Evolutionary conservation across 2,113 vertebrate species (phyloP), one percentile per base, ranked within the genome.

Genomic region (Struthio camelus): DNA sequence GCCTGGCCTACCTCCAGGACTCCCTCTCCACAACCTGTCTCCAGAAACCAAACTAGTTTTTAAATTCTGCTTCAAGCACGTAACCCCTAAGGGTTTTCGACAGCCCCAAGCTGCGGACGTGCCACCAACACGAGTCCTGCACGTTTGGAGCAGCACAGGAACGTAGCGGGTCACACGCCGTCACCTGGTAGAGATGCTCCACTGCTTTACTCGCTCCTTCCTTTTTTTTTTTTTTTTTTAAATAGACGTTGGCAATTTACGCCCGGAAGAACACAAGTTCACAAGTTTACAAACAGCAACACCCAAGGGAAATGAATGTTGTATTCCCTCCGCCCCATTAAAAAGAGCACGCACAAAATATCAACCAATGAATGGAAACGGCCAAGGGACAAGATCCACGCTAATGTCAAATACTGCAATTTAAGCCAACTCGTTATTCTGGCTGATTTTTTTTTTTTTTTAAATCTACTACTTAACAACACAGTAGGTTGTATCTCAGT

Each of bases 21-120:
- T 7, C 8, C 14, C 70, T 46, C 58, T 36, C 22, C 14, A 54
- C 1, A 4, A 56, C 7, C 34, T 22, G 24, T 32, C 44, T 67
- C 7, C 0, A 76, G 22, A 72, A 79, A 76, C 83, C 4, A 65
- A 93, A 19, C 24, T 51, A 2, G 20, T 28, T 59, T 87, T 81
- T 67, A n/a, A 78, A 50, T 50, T 34, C 7, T 40, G 15, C 30
- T 71, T 76, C 10, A 5, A 1, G 0, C 14, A 32, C 1, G 0
- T 22, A 80, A 67, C 23, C 79, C 53, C 28, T 38, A 23, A 46
- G 27, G 20, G 32, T n/a, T 90, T 54, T 46, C 4, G 2, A 76
- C 42, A 85, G 53, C 19, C 38, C 18, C 58, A 72, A 25, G 12
- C 53, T 69, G 19, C 17, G 23, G 6, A 53, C 44, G n/a, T 61